A percentile compares a stretch with the other conserved stretches of the same genome.
phyloP scores from a whole-genome alignment of 2,797 vertebrate genomes.

The Gephyroberyx darwinii region DNA sequence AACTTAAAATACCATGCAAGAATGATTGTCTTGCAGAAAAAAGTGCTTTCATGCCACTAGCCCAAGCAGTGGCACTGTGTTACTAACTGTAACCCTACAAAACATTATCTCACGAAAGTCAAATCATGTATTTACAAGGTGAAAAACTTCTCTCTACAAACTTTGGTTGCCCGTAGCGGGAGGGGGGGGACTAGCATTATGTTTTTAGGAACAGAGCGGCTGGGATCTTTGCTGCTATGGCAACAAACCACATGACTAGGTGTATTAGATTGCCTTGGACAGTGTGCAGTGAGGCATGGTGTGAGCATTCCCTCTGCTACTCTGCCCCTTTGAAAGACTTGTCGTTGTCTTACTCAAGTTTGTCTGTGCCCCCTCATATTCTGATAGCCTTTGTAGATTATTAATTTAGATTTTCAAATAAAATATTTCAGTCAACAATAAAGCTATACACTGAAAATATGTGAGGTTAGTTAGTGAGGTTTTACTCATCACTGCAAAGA shows the following conservation, averaged over 20 bases:
- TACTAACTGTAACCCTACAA: conserved; percentile 25
- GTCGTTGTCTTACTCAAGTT: conserved; percentile 70
- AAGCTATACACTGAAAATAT: background rate
- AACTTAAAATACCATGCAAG: conserved; percentile 63
- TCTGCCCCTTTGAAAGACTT: conserved; percentile 75
- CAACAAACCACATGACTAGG: conserved; percentile 96
- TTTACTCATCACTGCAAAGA: conserved; percentile 1
- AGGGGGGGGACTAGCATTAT: conserved; percentile 71
- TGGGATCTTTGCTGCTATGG: conserved; percentile 94
- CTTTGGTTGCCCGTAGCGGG: conserved; percentile 57
- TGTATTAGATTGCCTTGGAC: conserved; percentile 94
- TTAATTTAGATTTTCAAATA: conserved; percentile 37
- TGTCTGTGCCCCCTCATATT: conserved; percentile 29
- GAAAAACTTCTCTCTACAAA: conserved; percentile 59
- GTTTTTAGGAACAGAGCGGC: conserved; percentile 88
- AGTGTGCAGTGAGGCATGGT: conserved; percentile 83
- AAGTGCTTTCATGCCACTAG: conserved; percentile 41
- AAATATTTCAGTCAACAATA: background rate
- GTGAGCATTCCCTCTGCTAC: conserved; percentile 82
- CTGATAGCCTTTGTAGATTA: conserved; percentile 24
- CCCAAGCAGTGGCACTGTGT: conserved; percentile 50
- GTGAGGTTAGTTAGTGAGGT: conserved; percentile 13
- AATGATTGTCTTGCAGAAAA: conserved; percentile 50
- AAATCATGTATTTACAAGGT: conserved; percentile 43
- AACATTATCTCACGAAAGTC: conserved; percentile 44